phyloP scores from a whole-genome alignment of 2,888 invertebrate genomes.

The Elysia crispata region DNA sequence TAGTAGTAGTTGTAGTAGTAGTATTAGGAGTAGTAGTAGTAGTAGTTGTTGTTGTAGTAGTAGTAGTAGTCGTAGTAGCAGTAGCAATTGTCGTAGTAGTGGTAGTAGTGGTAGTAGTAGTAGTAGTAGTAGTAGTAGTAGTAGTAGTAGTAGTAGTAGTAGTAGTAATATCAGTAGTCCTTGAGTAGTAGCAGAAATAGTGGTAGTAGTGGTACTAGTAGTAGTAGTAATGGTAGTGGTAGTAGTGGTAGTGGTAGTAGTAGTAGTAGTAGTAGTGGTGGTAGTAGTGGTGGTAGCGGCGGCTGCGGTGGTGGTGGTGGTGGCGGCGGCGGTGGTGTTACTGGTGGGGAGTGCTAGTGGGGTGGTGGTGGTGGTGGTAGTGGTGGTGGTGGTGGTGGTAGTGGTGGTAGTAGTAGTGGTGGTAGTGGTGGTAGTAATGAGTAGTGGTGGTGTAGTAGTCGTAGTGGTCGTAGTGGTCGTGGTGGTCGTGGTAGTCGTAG shows the following conservation, averaged over 20 bases:
- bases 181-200: not conserved
- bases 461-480: no score
- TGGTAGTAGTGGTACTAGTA: conserved; percentile 3
- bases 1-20: no score
- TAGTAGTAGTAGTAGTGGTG: not conserved
- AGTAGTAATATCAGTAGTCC: not conserved
- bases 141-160: conserved; percentile 2
- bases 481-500: no score
- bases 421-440: conserved; percentile 18
- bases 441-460: no score
- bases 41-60: no score
- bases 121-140: conserved; percentile 19
- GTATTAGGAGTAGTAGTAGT: no score
- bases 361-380: no score
- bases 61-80: no score
- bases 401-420: conserved; percentile 6
- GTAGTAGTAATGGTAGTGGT: not conserved
- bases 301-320: no score
- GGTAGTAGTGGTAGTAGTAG: conserved; percentile 15
- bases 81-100: conserved; percentile 5
- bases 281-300: not conserved
- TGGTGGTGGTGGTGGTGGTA: conserved; percentile 15
- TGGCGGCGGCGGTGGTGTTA: not conserved
- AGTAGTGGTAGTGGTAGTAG: not conserved
- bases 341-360: not conserved